These are phyloP conservation scores for Meandrusa payeni DNA, from an alignment of 2,888 invertebrate species.

Conservation along the genomic window DNA sequence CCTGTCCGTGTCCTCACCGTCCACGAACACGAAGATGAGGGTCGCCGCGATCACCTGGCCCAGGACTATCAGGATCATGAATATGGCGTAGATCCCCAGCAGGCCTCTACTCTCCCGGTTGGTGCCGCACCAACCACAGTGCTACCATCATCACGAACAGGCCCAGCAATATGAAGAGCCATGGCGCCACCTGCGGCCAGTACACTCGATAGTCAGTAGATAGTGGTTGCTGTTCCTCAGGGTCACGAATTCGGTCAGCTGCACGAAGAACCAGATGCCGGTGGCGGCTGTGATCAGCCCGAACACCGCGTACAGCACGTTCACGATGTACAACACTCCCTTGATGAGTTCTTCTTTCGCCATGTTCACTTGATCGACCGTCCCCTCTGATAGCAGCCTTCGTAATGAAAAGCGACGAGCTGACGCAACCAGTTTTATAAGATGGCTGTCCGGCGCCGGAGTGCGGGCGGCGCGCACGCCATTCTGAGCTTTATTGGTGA, in stretches of 20 bases:
- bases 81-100: constrained; percentile 46
- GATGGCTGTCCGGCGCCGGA: constrained; percentile 33
- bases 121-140: constrained; percentile 58
- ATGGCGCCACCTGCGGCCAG: constrained; percentile 70
- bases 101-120: constrained; percentile 49
- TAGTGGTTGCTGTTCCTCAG: constrained; percentile 64
- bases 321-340: constrained; percentile 45
- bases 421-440: constrained; percentile 65
- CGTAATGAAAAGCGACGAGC: constrained; percentile 60
- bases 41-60: constrained; percentile 46
- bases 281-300: constrained; percentile 50
- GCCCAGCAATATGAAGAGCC: constrained; percentile 63
- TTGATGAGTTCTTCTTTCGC: constrained; percentile 41
- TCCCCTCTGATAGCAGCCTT: constrained; percentile 44
- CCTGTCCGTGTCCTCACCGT: constrained; percentile 52
- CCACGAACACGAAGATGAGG: constrained; percentile 58
- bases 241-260: constrained; percentile 52
- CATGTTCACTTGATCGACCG: constrained; percentile 34
- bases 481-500: constrained; percentile 8
- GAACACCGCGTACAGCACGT: constrained; percentile 49
- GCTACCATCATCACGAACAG: constrained; percentile 50
- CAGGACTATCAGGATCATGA: constrained; percentile 45
- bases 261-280: constrained; percentile 62
- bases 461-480: not conserved
- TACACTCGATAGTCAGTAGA: constrained; percentile 63